Evolutionary conservation across 1,140 invertebrate species (phyloP), one percentile per base, ranked within the genome.

Genomic region (Drosophila asahinai): DNA sequence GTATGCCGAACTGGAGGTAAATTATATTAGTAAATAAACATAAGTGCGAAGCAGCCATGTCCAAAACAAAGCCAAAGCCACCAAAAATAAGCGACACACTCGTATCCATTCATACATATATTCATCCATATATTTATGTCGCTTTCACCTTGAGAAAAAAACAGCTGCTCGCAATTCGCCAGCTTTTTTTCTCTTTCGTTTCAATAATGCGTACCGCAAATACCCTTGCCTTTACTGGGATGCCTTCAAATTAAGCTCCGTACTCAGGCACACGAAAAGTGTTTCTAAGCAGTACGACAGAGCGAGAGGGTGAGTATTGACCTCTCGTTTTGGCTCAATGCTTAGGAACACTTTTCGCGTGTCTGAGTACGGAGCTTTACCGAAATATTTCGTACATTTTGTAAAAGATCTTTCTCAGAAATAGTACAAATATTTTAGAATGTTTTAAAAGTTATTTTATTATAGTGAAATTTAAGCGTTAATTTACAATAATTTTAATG

Each of bases 1-100:
- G 80, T 96, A 94, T 76, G 94, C 94, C 81, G 93, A 94, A 27
- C 82, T 96, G 3, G 95, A 95, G 94, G 95, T 96, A 93, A 94
- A 86, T 22, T 14, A 62, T 17, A 63, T n/a, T 25, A 8, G 54
- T 38, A n/a, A 38, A 38, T 38, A 38, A 22, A 12, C 11, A 12
- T n/a, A 14, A 12, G 17, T 22, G 19, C 47, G 14, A 14, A 2
- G 12, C n/a, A 19, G 30, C 36, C 45, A 27, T 61, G 17, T 27
- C 22, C 17, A 54, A 62, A 57, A 45, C 27, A 55, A 74, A 40
- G 48, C 19, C 15, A 38, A 58, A 30, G 25, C 40, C 54, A 7
- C 54, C 48, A 27, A 27, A 17, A 14, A 66, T 47, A 27, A 22
- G 14, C 54, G 25, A 49, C 36, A 59, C 54, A 73, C 48, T 36